phyloP scores from a whole-genome alignment of 2,888 invertebrate species.

The Venustoraphidia nigricollis region DNA sequence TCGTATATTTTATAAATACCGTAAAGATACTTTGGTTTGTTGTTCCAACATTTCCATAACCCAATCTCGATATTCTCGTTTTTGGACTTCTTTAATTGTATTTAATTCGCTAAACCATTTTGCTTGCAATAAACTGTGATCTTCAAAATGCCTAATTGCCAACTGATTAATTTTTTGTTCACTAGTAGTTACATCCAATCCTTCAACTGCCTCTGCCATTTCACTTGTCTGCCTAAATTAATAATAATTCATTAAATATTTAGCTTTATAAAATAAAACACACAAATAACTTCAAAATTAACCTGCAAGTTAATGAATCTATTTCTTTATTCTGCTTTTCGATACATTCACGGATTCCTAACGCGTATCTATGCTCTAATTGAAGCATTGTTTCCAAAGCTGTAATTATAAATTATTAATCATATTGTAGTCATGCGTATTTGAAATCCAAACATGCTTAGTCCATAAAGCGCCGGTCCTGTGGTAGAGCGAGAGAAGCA shows the following conservation, averaged over 20 bases:
- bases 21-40: slow-evolving; percentile 36
- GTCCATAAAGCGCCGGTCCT: too few relatives aligned
- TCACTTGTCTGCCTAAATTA: slow-evolving; percentile 61
- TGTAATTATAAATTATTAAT: slow-evolving; percentile 29
- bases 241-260: not conserved
- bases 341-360: slow-evolving; percentile 57
- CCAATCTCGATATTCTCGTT: slow-evolving; percentile 78
- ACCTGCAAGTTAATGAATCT: slow-evolving; percentile 48
- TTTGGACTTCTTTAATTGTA: slow-evolving; percentile 70
- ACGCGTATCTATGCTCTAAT: slow-evolving; percentile 75
- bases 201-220: slow-evolving; percentile 74
- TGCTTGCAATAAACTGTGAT: slow-evolving; percentile 68
- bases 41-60: slow-evolving; percentile 66
- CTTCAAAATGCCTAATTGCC: slow-evolving; percentile 66
- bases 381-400: slow-evolving; percentile 77
- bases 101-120: slow-evolving; percentile 77
- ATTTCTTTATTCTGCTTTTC: slow-evolving; percentile 60
- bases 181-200: slow-evolving; percentile 59
- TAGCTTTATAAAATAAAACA: not conserved
- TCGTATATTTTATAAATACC: not conserved
- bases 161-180: slow-evolving; percentile 76
- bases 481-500: too few relatives aligned
- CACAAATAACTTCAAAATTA: slow-evolving; percentile 1
- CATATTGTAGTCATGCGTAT: not conserved
- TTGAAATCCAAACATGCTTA: not conserved